These are phyloP conservation scores for Gasteruption jaculator DNA, from an alignment of 2,888 invertebrate genomes.

Conservation along the genomic window DNA sequence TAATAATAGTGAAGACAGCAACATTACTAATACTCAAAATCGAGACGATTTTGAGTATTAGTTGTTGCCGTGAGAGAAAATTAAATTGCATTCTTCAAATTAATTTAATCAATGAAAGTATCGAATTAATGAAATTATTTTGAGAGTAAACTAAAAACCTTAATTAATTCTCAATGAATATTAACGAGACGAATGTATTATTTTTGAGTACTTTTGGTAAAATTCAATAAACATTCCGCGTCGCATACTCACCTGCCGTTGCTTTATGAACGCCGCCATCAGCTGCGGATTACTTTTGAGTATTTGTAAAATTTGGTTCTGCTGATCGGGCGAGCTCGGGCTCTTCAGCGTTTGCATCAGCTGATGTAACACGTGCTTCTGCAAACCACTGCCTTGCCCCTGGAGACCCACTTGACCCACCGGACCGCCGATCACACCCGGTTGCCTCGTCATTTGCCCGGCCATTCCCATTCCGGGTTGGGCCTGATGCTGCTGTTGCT, in stretches of 20 bases:
- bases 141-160: too few relatives aligned
- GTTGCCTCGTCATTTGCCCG: constrained; percentile 45
- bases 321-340: constrained; percentile 87
- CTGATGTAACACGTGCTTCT: constrained; percentile 67
- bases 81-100: too few relatives aligned
- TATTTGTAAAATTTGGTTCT: constrained; percentile 83
- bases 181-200: too few relatives aligned
- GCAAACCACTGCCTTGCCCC: constrained; percentile 51
- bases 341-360: constrained; percentile 86
- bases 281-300: constrained; percentile 91
- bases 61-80: too few relatives aligned
- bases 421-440: constrained; percentile 44
- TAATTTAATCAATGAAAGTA: too few relatives aligned
- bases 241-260: constrained; percentile 62
- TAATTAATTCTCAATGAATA: too few relatives aligned
- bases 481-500: constrained; percentile 52
- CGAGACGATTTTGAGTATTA: too few relatives aligned
- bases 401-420: constrained; percentile 53
- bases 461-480: constrained; percentile 43
- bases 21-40: too few relatives aligned
- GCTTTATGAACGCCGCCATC: constrained; percentile 93
- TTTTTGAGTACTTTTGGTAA: too few relatives aligned
- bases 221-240: constrained; percentile 20
- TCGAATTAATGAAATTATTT: too few relatives aligned
- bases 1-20: too few relatives aligned